Evolutionary conservation across 1,140 invertebrate genomes (phyloP).

Genomic region (Pantala flavescens): DNA sequence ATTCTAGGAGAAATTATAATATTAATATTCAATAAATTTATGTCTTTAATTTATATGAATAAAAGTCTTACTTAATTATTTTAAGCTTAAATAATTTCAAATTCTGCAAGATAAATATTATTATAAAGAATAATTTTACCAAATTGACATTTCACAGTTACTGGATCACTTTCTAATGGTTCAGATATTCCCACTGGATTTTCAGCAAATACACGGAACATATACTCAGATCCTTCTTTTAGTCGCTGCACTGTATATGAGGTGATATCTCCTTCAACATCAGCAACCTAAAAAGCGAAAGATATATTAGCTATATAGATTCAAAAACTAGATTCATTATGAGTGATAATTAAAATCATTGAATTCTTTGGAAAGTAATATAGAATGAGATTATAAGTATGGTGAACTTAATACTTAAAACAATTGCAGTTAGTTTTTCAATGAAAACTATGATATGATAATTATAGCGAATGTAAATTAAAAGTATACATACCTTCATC

Average conservation of each 20-base stretch:
- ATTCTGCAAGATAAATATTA: too few relatives aligned
- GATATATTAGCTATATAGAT: background rate
- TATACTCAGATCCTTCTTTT: constrained; percentile 65
- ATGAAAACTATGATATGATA: too few relatives aligned
- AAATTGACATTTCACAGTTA: constrained; percentile 50
- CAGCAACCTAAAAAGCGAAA: constrained; percentile 47
- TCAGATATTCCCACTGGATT: constrained; percentile 72
- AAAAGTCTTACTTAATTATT: too few relatives aligned
- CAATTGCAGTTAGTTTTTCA: too few relatives aligned
- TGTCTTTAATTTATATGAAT: too few relatives aligned
- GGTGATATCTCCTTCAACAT: constrained; percentile 57
- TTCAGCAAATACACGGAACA: constrained; percentile 71
- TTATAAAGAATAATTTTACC: too few relatives aligned
- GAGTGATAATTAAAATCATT: background rate
- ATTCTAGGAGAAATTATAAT: too few relatives aligned
- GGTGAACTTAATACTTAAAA: too few relatives aligned
- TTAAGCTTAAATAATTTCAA: too few relatives aligned
- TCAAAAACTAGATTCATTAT: background rate
- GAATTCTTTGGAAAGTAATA: background rate
- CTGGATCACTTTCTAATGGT: constrained; percentile 55
- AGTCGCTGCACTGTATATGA: constrained; percentile 66
- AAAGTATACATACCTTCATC: constrained; percentile 41
- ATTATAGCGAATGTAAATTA: too few relatives aligned
- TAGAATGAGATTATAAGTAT: background rate
- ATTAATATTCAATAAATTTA: too few relatives aligned